Base-by-base conservation (phyloP, 2,888 invertebrate genomes). In the Sympetrum striolatum region DNA sequence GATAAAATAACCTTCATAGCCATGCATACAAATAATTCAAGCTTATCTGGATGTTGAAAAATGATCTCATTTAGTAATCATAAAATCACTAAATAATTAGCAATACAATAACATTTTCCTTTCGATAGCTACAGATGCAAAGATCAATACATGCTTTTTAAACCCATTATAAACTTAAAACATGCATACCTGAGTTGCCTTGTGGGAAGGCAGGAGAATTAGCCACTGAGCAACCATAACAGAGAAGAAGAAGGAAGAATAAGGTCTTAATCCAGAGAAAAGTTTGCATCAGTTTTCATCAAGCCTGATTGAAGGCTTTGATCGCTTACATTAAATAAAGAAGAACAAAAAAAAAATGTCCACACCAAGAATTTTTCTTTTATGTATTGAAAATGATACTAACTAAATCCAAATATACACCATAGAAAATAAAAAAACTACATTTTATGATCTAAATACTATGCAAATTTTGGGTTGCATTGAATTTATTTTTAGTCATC, bases 171-270 rank as follows among this genome's bases (percentile, higher is more conserved):
- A 86, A 86, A 58, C 60, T 86, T 60, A 86, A 86, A 64, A 60
- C 86, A 86, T 86, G 86, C 86, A 86, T 86, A 86, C 86, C 86
- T 86, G 86, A 86, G 60, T 86, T 86, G 86, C 86, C 86, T 86
- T 86, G 86, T 60, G 86, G 86, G 86, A 86, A 86, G 86, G 86
- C 86, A 86, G 86, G 86, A 86, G 86, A 86, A 86, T 86, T 86
- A 86, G 86, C 86, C 86, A 86, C 86, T 86, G 86, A 86, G 86
- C 86, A 86, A 86, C 86, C 86, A 86, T 86, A 60, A 86, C 86
- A 86, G 60, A 86, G 86, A 86, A 86, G 82, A 60, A 82, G 82
- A 60, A 86, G 60, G 58, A 37, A 86, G 86, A 37, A 86, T 86
- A 60, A 86, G 86, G 37, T 60, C 86, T 86, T 86, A 37, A 60